Evolutionary conservation across 2,797 vertebrate genomes (phyloP), one percentile per base, ranked within the genome.

Genomic region (Chelidonichthys spinosus): DNA sequence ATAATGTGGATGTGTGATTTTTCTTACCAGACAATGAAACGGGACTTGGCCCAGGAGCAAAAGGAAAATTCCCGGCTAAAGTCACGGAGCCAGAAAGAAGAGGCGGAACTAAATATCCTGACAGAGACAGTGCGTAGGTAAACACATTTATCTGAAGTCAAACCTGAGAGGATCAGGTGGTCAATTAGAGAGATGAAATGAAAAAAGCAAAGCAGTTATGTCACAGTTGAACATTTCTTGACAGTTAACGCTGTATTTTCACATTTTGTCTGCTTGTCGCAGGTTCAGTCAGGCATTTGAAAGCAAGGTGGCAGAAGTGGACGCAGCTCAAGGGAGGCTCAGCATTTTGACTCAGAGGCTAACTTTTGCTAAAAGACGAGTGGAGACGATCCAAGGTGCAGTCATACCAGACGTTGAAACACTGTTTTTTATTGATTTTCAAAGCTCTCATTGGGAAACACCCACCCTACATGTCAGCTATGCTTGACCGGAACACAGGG

Each of bases 371-470:
- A 91, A 92, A 68, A 92, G 93, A 82, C 92, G 92, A 82, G 89
- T 96, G 50, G 95, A 96, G 79, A 95, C 94, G 2, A 92, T 95
- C 64, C 95, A 96, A 82, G 95, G 96, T 96, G 69, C 33, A 53
- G 62, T 4, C 42, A 17, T 3, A 35, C 66, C 40, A 46, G 6
- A 63, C 5, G 18, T 53, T 4, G 46, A 43, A 35, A 6, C 25
- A 25, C 25, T 1, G 25, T 25, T 25, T 25, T 25, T 25, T 25
- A 25, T 25, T 25, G 1, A 25, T 25, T 25, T 25, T 25, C 25
- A 25, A 25, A 25, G 25, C 25, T 25, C 25, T 25, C 25, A 25
- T 25, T 25, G 25, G 25, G 25, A 25, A 25, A 25, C 25, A 25
- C 25, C 25, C 25, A 25, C 25, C 25, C 25, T 25, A 25, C 25